phyloP scores from a whole-genome alignment of 2,888 invertebrate species.

The Agonopterix subpropinquella region DNA sequence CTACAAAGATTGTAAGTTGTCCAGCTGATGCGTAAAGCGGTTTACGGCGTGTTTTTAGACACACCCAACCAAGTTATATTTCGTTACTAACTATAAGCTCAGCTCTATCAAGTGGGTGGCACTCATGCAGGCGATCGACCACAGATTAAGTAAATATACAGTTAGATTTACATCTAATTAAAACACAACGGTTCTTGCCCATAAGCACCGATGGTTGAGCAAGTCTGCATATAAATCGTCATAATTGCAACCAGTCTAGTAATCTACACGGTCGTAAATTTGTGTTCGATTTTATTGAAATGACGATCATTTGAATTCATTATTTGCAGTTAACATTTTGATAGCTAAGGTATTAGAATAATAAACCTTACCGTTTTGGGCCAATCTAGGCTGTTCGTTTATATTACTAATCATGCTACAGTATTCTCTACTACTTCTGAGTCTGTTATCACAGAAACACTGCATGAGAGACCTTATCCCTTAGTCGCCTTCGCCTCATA shows the following conservation, averaged over 20 bases:
- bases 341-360: no score
- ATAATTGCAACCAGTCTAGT: slow-evolving; percentile 3
- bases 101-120: slow-evolving; percentile 19
- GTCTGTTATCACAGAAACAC: no score
- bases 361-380: no score
- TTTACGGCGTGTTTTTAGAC: not conserved
- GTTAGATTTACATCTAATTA: slow-evolving; percentile 33
- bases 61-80: slow-evolving; percentile 10
- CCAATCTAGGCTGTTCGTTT: no score
- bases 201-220: slow-evolving; percentile 14
- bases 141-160: slow-evolving; percentile 28
- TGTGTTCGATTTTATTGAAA: not conserved
- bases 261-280: not conserved
- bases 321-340: no score
- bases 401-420: no score
- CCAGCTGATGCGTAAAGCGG: not conserved
- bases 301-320: not conserved
- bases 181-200: slow-evolving; percentile 19
- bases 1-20: not conserved
- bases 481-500: no score
- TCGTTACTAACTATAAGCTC: slow-evolving; percentile 20
- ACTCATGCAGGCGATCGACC: slow-evolving; percentile 20
- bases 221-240: slow-evolving; percentile 22
- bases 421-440: no score
- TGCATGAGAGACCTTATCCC: no score